Evolutionary conservation across 2,113 vertebrate species (phyloP), one percentile per base, ranked within the genome.

Genomic region (Stigmatopora argus): DNA sequence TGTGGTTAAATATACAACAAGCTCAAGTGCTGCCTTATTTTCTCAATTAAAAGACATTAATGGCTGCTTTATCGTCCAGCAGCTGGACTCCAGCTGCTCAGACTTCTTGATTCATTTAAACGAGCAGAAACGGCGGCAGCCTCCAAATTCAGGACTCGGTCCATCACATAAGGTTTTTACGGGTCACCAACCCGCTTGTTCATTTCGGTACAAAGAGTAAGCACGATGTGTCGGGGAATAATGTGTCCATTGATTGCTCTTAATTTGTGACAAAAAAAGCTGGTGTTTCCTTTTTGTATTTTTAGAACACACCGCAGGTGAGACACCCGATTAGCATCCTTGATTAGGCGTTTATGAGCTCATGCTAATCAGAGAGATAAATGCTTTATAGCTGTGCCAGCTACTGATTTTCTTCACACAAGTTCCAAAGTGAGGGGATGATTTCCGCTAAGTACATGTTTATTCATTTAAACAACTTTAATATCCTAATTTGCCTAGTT

Each of bases 301-400:
- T 85, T 81, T 75, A 78, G 79, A 68, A 75, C 77, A 72, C 71
- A 75, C 81, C 72, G 56, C 45, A 31, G 77, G 84, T 84, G 79
- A 77, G 78, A 78, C 72, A 61, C 66, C 74, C 86, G 83, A 86
- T 89, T 89, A 86, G 77, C 81, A 83, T 83, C 81, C 56, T 76
- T 84, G 85, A 87, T 88, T 78, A 86, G 73, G 70, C 84, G 78
- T 84, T 85, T 83, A 79, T 73, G 82, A 85, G 67, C 74, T 69
- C 70, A 66, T 71, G 78, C 79, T 85, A 80, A 87, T 86, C 81
- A 85, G 73, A 0, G 58, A 79, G 79, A 87, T 81, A 79, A 85
- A 83, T 75, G 71, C 57, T 73, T 58, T 38, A 17, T 45, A 14
- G 51, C 70, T 71, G 56, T 70, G 73, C 9, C 10, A 73, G 62